Evolutionary conservation across 1,140 invertebrate genomes (phyloP).

Genomic region (Lordiphosa mommai): DNA sequence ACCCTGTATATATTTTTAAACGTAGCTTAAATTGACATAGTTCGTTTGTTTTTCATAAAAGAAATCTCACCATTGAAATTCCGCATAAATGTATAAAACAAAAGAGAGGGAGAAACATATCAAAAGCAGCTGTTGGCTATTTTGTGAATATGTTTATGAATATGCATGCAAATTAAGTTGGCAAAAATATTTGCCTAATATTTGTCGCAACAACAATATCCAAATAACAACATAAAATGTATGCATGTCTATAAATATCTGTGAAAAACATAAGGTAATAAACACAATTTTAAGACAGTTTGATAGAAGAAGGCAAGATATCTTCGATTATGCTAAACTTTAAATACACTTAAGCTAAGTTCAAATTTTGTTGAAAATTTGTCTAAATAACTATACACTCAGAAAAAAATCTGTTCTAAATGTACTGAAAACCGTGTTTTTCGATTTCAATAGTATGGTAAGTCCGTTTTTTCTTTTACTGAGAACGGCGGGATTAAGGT

Average conservation of each 20-base stretch:
- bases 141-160: constrained; percentile 24
- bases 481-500: too few species aligned
- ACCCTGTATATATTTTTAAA: neutral
- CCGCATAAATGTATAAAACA: neutral
- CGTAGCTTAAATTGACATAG: constrained; percentile 22
- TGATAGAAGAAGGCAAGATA: too few species aligned
- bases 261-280: neutral
- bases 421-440: too few species aligned
- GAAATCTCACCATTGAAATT: constrained; percentile 31
- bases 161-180: constrained; percentile 1
- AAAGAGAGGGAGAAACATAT: neutral
- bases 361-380: too few species aligned
- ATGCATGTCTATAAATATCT: neutral
- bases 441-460: too few species aligned
- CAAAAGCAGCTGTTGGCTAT: neutral
- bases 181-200: neutral
- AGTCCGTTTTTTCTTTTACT: too few species aligned
- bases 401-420: too few species aligned
- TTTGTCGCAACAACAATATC: neutral
- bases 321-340: too few species aligned
- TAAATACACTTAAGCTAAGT: too few species aligned
- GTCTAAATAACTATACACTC: too few species aligned
- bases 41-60: constrained; percentile 21
- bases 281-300: neutral
- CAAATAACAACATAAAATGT: neutral